Percentiles rank a stretch among this genome's conserved stretches.
Conservation (phyloP, 2,888 invertebrate genomes). For the Idaea dimidiata region DNA sequence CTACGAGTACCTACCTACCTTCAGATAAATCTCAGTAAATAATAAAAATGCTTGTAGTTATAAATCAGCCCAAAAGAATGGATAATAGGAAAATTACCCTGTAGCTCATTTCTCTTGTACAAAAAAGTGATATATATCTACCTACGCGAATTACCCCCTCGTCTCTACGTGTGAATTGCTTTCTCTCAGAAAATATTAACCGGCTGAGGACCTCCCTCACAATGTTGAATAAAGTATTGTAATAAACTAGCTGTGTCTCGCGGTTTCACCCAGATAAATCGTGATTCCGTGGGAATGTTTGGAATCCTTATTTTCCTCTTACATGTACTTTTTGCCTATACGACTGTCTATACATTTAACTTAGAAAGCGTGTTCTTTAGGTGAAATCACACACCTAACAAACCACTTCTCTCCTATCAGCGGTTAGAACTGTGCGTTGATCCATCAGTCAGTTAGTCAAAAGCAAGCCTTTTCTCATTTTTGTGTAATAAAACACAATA, state of each 20-base stretch:
- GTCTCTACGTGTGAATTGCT: background rate
- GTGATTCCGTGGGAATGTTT: too few relatives aligned
- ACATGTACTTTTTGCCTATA: too few relatives aligned
- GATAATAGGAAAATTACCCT: conserved; percentile 42
- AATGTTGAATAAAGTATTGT: background rate
- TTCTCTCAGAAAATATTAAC: background rate
- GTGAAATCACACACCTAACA: too few relatives aligned
- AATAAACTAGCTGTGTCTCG: background rate
- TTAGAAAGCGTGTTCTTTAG: too few relatives aligned
- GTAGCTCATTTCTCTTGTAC: conserved; percentile 37
- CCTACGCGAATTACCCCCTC: background rate
- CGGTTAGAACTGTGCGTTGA: too few relatives aligned
- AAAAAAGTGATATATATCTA: background rate
- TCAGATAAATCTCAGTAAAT: conserved; percentile 25
- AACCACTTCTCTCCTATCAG: too few relatives aligned
- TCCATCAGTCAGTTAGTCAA: too few relatives aligned
- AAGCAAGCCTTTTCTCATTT: too few relatives aligned
- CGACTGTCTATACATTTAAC: too few relatives aligned
- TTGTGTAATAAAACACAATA: too few relatives aligned
- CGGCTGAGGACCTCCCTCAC: background rate
- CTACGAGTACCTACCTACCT: background rate
- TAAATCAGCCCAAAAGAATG: conserved; percentile 35
- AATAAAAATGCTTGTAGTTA: conserved; percentile 27
- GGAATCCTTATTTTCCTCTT: too few relatives aligned
- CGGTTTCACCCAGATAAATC: too few relatives aligned